phyloP scores from a whole-genome alignment of 1,140 invertebrate genomes.

The Littorina saxatilis region DNA sequence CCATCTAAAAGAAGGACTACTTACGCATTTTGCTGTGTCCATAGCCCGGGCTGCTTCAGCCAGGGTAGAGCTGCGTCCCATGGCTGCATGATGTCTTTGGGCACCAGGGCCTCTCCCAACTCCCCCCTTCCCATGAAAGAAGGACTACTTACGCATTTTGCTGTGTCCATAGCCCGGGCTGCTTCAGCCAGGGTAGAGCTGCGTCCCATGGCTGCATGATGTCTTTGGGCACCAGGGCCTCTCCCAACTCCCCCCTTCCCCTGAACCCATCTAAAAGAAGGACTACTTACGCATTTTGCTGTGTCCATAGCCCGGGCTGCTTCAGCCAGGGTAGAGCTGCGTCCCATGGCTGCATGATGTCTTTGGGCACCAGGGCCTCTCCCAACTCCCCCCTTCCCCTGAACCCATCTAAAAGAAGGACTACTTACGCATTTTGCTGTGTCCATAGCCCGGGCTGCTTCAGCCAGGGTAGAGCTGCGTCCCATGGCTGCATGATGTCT shows the following conservation, averaged over 20 bases:
- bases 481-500: conserved; percentile 32
- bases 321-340: neutral
- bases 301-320: conserved; percentile 5
- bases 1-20: neutral
- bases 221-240: too few relatives aligned
- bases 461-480: neutral
- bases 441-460: conserved; percentile 12
- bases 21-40: conserved; percentile 17
- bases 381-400: too few relatives aligned
- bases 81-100: conserved; percentile 32
- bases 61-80: conserved; percentile 1
- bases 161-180: too few relatives aligned
- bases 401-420: too few relatives aligned
- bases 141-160: too few relatives aligned
- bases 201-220: too few relatives aligned
- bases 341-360: conserved; percentile 26
- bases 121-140: too few relatives aligned
- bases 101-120: neutral
- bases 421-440: conserved; percentile 15
- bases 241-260: too few relatives aligned
- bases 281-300: conserved; percentile 27
- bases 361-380: neutral
- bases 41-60: conserved; percentile 3
- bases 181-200: too few relatives aligned
- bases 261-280: too few relatives aligned